Conservation (phyloP, 2,888 invertebrate species). For the Lasioglossum calceatum region DNA sequence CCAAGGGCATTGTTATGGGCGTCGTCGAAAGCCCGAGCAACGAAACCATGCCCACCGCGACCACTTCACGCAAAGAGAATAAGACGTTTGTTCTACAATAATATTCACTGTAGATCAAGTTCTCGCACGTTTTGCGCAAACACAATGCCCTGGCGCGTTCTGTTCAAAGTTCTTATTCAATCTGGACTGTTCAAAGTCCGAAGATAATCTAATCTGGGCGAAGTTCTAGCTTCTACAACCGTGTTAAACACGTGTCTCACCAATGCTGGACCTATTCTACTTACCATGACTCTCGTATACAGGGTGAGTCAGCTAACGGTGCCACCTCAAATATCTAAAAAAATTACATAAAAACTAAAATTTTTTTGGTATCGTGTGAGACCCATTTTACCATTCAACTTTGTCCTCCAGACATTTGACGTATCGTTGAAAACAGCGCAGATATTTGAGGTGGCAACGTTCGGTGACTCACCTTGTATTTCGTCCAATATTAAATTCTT, state of each 20-base stretch:
- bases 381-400: too few relatives aligned
- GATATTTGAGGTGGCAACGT: too few relatives aligned
- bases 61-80: neutral
- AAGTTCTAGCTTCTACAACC: neutral
- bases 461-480: too few relatives aligned
- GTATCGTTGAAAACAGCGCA: too few relatives aligned
- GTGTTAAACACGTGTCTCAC: neutral
- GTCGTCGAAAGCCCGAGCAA: neutral
- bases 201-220: neutral
- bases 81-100: neutral
- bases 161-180: neutral
- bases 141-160: neutral
- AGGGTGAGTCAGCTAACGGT: too few relatives aligned
- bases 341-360: too few relatives aligned
- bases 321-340: too few relatives aligned
- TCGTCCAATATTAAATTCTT: too few relatives aligned
- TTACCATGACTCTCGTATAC: neutral
- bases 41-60: neutral
- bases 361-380: too few relatives aligned
- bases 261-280: neutral
- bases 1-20: neutral
- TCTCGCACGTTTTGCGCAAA: neutral
- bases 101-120: neutral
- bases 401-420: too few relatives aligned
- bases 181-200: neutral